These are phyloP conservation scores for Drusus annulatus DNA, from an alignment of 1,140 invertebrate species.

Conservation along the genomic window DNA sequence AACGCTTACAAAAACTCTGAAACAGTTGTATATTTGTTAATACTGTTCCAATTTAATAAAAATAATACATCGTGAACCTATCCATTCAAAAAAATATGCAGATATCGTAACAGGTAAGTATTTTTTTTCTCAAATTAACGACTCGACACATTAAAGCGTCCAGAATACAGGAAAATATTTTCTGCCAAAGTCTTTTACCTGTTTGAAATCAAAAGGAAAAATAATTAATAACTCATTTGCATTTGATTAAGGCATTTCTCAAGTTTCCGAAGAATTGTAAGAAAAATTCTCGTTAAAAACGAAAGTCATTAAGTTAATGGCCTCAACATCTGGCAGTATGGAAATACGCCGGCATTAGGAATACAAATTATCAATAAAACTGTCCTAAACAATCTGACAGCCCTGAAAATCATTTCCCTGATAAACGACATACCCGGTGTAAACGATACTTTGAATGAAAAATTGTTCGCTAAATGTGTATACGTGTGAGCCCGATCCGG, in stretches of 20 bases:
- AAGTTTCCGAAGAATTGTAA: slow-evolving; percentile 51
- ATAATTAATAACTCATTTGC: slow-evolving; percentile 57
- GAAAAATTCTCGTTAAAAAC: slow-evolving; percentile 53
- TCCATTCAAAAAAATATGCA: too few species aligned
- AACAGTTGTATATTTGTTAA: too few species aligned
- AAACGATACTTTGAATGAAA: slow-evolving; percentile 32
- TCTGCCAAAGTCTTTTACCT: background rate
- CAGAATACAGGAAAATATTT: background rate
- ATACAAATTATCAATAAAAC: slow-evolving; percentile 54
- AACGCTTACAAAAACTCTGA: too few species aligned
- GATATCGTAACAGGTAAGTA: too few species aligned
- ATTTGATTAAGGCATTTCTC: slow-evolving; percentile 58
- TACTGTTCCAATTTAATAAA: too few species aligned
- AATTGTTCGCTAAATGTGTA: background rate
- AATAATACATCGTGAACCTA: too few species aligned
- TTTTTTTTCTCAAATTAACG: background rate
- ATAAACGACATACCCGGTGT: slow-evolving; percentile 43
- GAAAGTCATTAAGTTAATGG: slow-evolving; percentile 56
- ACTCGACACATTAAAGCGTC: background rate
- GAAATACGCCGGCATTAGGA: slow-evolving; percentile 11
- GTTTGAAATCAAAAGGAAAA: slow-evolving; percentile 35
- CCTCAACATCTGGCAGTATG: background rate
- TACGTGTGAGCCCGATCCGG: background rate
- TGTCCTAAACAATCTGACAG: slow-evolving; percentile 47
- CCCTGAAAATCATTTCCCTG: slow-evolving; percentile 52